Conservation (phyloP, 2,888 invertebrate genomes). For the Pristionchus exspectatus region DNA sequence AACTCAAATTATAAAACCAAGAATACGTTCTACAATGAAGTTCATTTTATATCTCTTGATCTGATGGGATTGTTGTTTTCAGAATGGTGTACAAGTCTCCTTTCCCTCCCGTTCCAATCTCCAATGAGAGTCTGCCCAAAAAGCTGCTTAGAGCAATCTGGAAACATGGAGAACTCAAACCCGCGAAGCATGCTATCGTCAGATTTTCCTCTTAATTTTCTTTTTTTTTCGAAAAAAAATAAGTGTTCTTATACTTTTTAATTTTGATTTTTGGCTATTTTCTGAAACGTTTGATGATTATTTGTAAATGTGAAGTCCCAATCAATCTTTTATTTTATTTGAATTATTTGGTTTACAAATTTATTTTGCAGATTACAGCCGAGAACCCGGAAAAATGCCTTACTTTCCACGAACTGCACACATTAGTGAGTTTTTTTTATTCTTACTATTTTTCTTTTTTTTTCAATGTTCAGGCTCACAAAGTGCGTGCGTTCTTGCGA, state of each 20-base stretch:
- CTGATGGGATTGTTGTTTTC: not conserved
- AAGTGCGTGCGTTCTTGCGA: slow-evolving; percentile 14
- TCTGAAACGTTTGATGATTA: too few species aligned
- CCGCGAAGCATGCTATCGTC: not conserved
- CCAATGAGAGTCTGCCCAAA: not conserved
- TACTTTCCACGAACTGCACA: slow-evolving; percentile 22
- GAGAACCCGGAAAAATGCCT: not conserved
- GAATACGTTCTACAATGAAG: not conserved
- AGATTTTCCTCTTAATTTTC: not conserved
- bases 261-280: too few species aligned
- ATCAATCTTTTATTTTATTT: not conserved
- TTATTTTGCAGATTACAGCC: slow-evolving; percentile 22
- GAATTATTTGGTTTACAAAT: too few species aligned
- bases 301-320: too few species aligned
- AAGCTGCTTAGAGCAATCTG: slow-evolving; percentile 12
- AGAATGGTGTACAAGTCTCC: slow-evolving; percentile 36
- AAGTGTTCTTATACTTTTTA: too few species aligned
- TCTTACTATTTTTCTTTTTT: too few species aligned
- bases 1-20: not conserved
- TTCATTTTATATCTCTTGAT: not conserved
- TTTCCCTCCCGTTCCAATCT: slow-evolving; percentile 15
- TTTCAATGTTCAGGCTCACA: slow-evolving; percentile 36
- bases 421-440: not conserved
- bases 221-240: too few species aligned
- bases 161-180: not conserved